Percentiles rank a stretch among this genome's conserved stretches.
phyloP scores from a whole-genome alignment of 23 tunicate genomes.

The Oikopleura albicans region DNA sequence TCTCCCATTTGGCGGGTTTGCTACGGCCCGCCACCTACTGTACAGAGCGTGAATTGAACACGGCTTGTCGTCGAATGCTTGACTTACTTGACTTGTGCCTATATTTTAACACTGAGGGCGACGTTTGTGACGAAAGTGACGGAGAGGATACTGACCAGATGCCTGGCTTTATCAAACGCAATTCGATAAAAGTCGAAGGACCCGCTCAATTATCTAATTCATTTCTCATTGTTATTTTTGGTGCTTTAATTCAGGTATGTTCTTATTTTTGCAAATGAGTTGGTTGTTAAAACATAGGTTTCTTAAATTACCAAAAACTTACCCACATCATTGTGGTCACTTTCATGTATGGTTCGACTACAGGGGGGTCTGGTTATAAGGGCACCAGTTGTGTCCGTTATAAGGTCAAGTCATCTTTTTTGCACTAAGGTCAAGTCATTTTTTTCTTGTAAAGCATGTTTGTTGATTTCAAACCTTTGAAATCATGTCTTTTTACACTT shows the following conservation, averaged over 20 bases:
- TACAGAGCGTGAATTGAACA: slow-evolving; percentile 4
- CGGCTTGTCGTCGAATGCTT: slow-evolving; percentile 13
- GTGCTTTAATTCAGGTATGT: background rate
- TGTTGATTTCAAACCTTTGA: too few species aligned
- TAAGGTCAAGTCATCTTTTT: too few species aligned
- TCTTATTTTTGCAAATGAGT: too few species aligned
- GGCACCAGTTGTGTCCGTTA: too few species aligned
- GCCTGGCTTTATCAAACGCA: background rate
- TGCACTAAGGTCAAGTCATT: too few species aligned
- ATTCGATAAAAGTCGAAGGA: background rate
- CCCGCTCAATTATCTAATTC: background rate
- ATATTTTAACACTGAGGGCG: background rate
- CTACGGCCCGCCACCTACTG: slow-evolving; percentile 1
- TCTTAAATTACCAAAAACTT: too few species aligned
- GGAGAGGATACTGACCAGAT: background rate
- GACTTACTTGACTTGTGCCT: background rate
- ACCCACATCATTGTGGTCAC: too few species aligned
- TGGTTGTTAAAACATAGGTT: too few species aligned
- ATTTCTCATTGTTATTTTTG: slow-evolving; percentile 5
- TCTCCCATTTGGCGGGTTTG: background rate
- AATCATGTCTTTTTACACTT: too few species aligned
- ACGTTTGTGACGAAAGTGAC: background rate
- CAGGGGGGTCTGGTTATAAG: too few species aligned
- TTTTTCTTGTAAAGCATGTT: too few species aligned
- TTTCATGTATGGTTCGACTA: too few species aligned